phyloP scores from a whole-genome alignment of 2,113 vertebrate species.

The Ptilonorhynchus violaceus region DNA sequence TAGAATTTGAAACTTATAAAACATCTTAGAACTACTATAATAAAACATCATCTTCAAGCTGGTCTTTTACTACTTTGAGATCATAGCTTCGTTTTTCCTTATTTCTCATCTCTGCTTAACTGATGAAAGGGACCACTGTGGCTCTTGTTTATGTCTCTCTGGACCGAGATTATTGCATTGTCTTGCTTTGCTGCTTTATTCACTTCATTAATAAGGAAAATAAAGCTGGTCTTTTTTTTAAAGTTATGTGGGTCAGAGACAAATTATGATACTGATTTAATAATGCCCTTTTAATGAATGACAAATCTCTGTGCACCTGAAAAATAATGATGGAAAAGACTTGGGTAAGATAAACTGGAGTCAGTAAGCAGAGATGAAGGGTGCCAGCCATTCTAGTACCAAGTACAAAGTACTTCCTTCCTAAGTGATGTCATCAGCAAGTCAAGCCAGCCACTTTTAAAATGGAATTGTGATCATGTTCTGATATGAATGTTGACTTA shows the following conservation, averaged over 20 bases:
- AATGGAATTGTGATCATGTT: background rate
- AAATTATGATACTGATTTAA: background rate
- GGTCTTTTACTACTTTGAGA: background rate
- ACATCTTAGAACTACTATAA: background rate
- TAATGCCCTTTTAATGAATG: background rate
- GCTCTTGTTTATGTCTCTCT: background rate
- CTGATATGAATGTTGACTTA: background rate
- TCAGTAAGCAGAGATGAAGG: background rate
- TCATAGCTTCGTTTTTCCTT: background rate
- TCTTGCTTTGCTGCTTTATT: background rate
- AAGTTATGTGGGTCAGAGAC: background rate
- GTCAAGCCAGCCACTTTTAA: background rate
- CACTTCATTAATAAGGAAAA: background rate
- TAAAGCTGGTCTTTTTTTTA: background rate
- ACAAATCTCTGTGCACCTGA: background rate
- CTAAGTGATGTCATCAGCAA: background rate
- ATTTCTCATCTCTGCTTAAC: background rate
- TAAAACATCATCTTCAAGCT: background rate
- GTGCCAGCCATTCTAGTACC: background rate
- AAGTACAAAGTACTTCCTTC: background rate
- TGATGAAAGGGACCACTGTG: background rate
- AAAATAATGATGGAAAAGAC: background rate
- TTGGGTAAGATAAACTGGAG: background rate
- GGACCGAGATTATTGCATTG: background rate
- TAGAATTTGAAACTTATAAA: background rate